Evolutionary conservation across 2,797 vertebrate species (phyloP).

Genomic region (Urosaurus nigricauda): DNA sequence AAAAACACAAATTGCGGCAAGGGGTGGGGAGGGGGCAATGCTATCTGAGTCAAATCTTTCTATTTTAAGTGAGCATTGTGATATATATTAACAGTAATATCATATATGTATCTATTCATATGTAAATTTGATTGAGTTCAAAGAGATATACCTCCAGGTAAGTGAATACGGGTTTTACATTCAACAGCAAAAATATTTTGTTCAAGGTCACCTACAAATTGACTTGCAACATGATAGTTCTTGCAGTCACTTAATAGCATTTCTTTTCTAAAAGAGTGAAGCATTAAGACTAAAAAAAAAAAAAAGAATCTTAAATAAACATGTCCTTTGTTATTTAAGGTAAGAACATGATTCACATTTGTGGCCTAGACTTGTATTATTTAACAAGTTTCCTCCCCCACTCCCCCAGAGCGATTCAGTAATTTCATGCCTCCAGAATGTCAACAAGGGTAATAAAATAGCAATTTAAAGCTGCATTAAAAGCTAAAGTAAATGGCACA

Average conservation of each 20-base stretch:
- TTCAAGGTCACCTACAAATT: constrained; percentile 30
- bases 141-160: background rate
- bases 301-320: constrained; percentile 62
- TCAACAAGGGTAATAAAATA: constrained; percentile 80
- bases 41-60: background rate
- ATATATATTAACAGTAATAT: background rate
- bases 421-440: constrained; percentile 80
- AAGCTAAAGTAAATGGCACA: constrained; percentile 72
- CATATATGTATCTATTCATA: background rate
- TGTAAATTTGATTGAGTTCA: background rate
- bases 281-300: constrained; percentile 35
- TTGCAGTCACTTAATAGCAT: constrained; percentile 56
- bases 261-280: background rate
- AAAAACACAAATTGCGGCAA: background rate
- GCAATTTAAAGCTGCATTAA: constrained; percentile 80
- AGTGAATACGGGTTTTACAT: background rate
- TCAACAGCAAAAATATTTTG: constrained; percentile 31
- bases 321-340: constrained; percentile 60
- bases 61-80: background rate
- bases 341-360: constrained; percentile 58
- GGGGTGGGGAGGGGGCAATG: background rate
- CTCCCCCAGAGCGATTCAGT: constrained; percentile 75
- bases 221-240: constrained; percentile 43
- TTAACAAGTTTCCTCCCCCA: constrained; percentile 62
- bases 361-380: constrained; percentile 57